Evolutionary conservation across 2,888 invertebrate species (phyloP), one percentile per base, ranked within the genome.

Genomic region (Uropetala carovei): DNA sequence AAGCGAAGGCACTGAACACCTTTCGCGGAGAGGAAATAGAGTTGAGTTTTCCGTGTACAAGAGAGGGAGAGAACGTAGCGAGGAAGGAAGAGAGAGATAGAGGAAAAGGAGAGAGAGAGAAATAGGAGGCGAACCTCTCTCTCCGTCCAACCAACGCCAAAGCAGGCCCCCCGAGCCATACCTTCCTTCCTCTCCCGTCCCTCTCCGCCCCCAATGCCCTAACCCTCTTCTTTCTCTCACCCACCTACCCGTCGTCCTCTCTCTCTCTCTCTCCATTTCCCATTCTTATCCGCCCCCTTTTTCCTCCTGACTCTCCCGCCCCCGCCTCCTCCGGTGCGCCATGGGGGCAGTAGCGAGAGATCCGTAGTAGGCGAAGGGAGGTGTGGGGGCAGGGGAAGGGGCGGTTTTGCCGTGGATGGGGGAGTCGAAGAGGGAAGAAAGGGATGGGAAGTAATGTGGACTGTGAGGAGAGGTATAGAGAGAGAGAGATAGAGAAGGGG

Each of bases 21-120:
- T 85, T 85, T 85, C 22, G 85, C 43, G 58, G 27, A 58, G 85
- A 85, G 85, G 85, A 85, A 85, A 85, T 85, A 85, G 91, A 91
- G 91, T 86, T 86, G 89, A 86, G 89, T 86, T 60, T 18, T 14
- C 58, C 89, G 89, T 27, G 89, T 86, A 58, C 58, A 27, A 30
- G 60, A 58, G 89, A 57, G 43, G 9, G 91, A 18, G 56, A 14
- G 56, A 84, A n/a, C 27, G 75, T 13, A 16, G 11, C 10, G 89
- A 18, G 27, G 16, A 30, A 18, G 8, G 8, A 13, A 8, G 89
- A 18, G 89, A 11, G n/a, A 11, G 10, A 27, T 10, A 58, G 86
- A 58, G 57, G 86, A 27, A n/a, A n/a, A 13, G 16, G 43, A 56
- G 86, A 85, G 18, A 18, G n/a, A 59, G 89, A 86, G 58, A 75